Evolutionary conservation across 2,888 invertebrate species (phyloP), one percentile per base, ranked within the genome.

Genomic region (Perizoma affinitatum): DNA sequence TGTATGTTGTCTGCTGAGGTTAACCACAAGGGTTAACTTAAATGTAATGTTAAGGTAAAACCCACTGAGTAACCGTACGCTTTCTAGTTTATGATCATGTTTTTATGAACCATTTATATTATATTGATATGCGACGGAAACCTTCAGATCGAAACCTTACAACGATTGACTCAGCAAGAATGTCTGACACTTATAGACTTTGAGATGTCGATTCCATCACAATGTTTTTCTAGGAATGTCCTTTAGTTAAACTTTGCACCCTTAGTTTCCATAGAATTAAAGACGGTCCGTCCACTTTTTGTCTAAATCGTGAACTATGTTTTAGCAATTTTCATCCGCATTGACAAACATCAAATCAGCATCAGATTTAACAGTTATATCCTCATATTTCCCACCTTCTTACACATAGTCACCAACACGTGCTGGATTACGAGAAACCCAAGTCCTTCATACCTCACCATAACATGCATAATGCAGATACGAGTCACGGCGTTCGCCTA

Each of bases 401-500:
- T 38, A 10, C 46, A 51, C 44, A 62, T 47, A 50, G 51, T 58
- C 62, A 62, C 9, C 41, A 43, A 46, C 59, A 63, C 63, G 56
- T 54, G 61, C 46, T 54, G 43, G 51, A 62, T 63, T 64, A 66
- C 45, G 43, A 58, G 55, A 58, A 58, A 56, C 33, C 46, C 52
- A 45, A 46, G 50, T 33, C 49, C 44, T 35, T 61, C 45, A 46
- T 49, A 49, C 44, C 34, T 69, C 68, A 75, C 70, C 60, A 71
- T 56, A 58, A 50, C 51, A 71, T 66, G 56, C 68, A 68, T 70
- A 70, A 71, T 68, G 62, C 65, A 71, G 63, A 54, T 67, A 52
- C 65, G 58, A 58, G 53, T 45, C 58, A 57, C 51, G 49, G 65
- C 65, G 60, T 65, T 71, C 70, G 61, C 58, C 51, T 54, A 66